Base-by-base conservation (phyloP, 1,140 invertebrate species). In the Drepana arcuata region DNA sequence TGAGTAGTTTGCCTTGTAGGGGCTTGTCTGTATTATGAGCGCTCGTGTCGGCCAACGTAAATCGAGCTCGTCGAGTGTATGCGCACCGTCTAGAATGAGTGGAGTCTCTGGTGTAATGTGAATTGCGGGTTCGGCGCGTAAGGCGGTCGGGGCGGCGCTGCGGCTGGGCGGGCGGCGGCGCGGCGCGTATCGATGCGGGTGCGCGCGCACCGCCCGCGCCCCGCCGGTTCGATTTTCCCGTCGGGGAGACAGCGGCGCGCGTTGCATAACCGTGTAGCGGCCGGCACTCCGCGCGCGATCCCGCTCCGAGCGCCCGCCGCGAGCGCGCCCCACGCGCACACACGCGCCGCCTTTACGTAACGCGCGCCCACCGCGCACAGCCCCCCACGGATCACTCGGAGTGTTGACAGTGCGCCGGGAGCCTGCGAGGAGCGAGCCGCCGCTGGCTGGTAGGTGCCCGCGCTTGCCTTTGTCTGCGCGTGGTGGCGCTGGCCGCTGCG, bases 231-330 rank as follows among this genome's bases (percentile, higher is more conserved):
- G 72, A 77, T 79, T 70, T 71, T 64, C 66, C 57, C 35, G 62
- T 58, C 65, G 59, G 63, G 65, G 65, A 63, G 63, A 65, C 66
- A 49, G 68, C 70, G 64, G 71, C 63, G 69, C 71, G 67, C 73
- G 70, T 81, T 81, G 74, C 77, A 81, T 81, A 81, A 81, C 72
- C 58, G 48, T 52, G 65, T 56, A 59, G 52, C n/a, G 63, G 52
- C n/a, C 70, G 64, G 66, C 73, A 78, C 72, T 78, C 62, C 71
- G 71, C 68, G 73, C 73, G 77, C 72, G 73, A 77, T 43, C 61
- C 62, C 65, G 56, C 70, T 48, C 54, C 63, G 70, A 77, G 73
- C 73, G 72, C 68, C 54, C 60, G 66, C 60, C 62, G 70, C 67
- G 68, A 69, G 69, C 62, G 70, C 67, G 68, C 59, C 48, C 61